Conservation (phyloP, 37 sponge, comb jelly and placozoan species). For the Oscarella lobularis region DNA sequence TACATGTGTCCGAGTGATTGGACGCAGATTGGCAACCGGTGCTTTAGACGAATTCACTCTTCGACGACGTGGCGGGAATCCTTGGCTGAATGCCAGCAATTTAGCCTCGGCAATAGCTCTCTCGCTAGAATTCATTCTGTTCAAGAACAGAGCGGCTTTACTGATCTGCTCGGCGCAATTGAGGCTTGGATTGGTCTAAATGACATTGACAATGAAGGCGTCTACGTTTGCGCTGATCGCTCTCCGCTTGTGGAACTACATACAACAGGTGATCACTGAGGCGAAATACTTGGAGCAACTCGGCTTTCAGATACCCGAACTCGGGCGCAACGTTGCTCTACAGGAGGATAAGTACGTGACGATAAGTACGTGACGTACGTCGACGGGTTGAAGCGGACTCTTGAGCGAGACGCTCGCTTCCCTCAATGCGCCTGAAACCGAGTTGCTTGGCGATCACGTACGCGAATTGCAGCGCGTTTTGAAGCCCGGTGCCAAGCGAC, state of each 20-base stretch:
- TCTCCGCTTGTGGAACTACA: too few relatives aligned
- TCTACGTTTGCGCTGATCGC: too few relatives aligned
- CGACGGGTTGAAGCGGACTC: conserved; percentile 53
- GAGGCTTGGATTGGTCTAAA: too few relatives aligned
- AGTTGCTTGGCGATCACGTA: conserved; percentile 79
- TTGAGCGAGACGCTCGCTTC: conserved; percentile 24
- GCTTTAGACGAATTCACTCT: background rate
- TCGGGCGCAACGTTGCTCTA: conserved; percentile 86
- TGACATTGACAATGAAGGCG: too few relatives aligned
- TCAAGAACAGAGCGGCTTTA: too few relatives aligned
- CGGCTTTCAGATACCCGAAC: conserved; percentile 75
- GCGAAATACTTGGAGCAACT: conserved; percentile 94
- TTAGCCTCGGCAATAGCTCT: too few relatives aligned
- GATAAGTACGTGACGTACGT: conserved; percentile 21
- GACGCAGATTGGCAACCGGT: background rate
- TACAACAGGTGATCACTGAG: conserved; percentile 78
- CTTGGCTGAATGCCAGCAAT: too few relatives aligned
- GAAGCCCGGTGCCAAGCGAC: conserved; percentile 83
- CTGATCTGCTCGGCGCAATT: too few relatives aligned
- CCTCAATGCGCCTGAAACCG: conserved; percentile 19
- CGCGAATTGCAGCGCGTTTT: conserved; percentile 64
- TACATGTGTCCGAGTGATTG: background rate
- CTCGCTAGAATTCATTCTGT: too few relatives aligned
- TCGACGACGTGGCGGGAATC: background rate
- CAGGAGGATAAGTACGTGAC: conserved; percentile 13